Evolutionary conservation across 2,797 vertebrate genomes (phyloP).

Genomic region (Mormyrus hasselquistii): DNA sequence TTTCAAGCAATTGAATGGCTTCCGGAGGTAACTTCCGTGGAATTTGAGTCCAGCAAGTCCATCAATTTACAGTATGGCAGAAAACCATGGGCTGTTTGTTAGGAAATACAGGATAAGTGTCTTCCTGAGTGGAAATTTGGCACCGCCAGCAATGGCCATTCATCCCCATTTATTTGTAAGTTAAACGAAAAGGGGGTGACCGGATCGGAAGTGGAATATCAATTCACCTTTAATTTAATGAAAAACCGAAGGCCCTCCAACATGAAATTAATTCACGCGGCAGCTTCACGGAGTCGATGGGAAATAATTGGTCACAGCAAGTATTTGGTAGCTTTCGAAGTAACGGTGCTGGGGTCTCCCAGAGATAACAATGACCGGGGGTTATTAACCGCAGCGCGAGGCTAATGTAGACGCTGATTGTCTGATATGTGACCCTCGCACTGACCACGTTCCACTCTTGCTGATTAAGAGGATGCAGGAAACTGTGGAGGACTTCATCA

Average conservation of each 20-base stretch:
- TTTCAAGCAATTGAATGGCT: background rate
- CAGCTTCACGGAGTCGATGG: background rate
- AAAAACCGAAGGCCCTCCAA: background rate
- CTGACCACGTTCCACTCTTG: background rate
- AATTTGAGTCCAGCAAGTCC: background rate
- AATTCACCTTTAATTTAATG: background rate
- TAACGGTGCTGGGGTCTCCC: background rate
- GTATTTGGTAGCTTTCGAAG: background rate
- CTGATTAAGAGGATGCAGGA: background rate
- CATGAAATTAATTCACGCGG: background rate
- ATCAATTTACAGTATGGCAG: background rate
- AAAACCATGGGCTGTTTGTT: background rate
- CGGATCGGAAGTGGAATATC: background rate
- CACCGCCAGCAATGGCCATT: background rate
- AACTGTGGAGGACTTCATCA: background rate
- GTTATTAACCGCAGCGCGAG: background rate
- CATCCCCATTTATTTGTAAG: background rate
- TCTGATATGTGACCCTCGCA: background rate
- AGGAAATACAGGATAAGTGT: constrained; percentile 1
- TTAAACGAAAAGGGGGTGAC: background rate
- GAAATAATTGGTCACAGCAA: background rate
- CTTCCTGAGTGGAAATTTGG: background rate
- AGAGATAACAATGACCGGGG: background rate
- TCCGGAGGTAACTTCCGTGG: background rate
- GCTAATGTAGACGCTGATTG: background rate